Percentiles rank a stretch among this genome's conserved stretches.
Conservation (phyloP, 2,888 invertebrate genomes). For the Dryadula phaetusa region DNA sequence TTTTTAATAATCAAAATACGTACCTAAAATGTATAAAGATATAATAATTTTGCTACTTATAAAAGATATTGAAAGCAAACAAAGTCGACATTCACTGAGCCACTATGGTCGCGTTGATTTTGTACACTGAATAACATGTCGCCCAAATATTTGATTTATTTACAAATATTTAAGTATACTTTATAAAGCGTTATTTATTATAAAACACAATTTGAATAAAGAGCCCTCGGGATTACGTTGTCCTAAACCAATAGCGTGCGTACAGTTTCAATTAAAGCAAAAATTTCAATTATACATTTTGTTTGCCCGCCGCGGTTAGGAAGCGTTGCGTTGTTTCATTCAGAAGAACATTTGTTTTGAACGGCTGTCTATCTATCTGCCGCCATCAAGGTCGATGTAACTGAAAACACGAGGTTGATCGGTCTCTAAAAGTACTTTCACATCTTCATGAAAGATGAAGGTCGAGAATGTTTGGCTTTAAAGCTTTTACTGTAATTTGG, state of each 20-base stretch:
- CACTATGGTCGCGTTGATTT: not conserved
- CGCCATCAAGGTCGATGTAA: constrained; percentile 2
- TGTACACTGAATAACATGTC: not conserved
- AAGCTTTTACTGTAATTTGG: not conserved
- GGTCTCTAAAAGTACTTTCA: constrained; percentile 17
- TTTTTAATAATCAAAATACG: not conserved
- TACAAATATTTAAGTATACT: not conserved
- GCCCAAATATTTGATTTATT: not conserved
- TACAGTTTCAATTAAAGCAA: constrained; percentile 44
- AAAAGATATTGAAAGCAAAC: too few relatives aligned
- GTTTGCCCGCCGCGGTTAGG: constrained; percentile 37
- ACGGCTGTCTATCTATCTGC: constrained; percentile 6
- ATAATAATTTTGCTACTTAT: too few relatives aligned
- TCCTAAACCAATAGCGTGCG: constrained; percentile 42
- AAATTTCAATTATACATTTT: constrained; percentile 45
- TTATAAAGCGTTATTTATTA: constrained; percentile 21
- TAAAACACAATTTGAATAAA: constrained; percentile 37
- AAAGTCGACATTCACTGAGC: too few relatives aligned
- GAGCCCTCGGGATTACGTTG: constrained; percentile 34
- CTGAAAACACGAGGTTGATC: constrained; percentile 16
- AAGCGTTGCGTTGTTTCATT: constrained; percentile 28
- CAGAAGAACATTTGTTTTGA: constrained; percentile 26
- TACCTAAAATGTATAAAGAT: not conserved
- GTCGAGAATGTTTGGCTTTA: constrained; percentile 7
- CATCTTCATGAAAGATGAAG: constrained; percentile 18